A percentile compares a stretch with the other conserved stretches of the same genome.
phyloP scores from a whole-genome alignment of 2,888 invertebrate genomes.

The Trichacis sp. region DNA sequence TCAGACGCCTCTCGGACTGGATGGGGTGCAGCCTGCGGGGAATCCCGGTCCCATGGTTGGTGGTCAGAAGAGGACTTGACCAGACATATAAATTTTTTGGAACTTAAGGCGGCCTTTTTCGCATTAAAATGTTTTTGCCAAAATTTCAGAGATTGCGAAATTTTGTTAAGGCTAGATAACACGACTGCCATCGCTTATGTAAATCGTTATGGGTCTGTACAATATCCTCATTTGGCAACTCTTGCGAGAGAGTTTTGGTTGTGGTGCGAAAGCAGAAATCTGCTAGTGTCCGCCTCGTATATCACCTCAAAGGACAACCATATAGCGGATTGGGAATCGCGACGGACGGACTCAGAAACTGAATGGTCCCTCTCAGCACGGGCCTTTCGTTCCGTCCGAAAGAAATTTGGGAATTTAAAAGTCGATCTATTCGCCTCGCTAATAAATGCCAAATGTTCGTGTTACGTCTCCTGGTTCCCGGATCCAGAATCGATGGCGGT shows the following conservation, averaged over 20 bases:
- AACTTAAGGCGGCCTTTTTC: slow-evolving; percentile 4
- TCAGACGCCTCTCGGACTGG: neutral
- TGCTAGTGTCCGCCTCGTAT: slow-evolving; percentile 16
- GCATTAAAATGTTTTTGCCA: slow-evolving; percentile 3
- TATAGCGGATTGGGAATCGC: slow-evolving; percentile 10
- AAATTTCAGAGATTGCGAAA: neutral
- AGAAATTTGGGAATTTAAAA: neutral
- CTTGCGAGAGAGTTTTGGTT: slow-evolving; percentile 6
- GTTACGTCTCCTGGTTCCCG: neutral
- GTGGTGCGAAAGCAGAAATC: slow-evolving; percentile 17
- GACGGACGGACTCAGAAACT: neutral
- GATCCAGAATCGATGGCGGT: neutral
- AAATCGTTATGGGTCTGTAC: slow-evolving; percentile 3
- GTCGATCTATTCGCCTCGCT: slow-evolving; percentile 2
- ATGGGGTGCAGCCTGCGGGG: neutral
- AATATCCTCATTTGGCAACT: neutral
- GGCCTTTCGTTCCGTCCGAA: neutral
- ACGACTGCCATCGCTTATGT: slow-evolving; percentile 7
- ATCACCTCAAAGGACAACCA: slow-evolving; percentile 7
- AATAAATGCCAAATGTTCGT: neutral
- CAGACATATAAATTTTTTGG: slow-evolving; percentile 12
- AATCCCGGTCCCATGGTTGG: neutral
- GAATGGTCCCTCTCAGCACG: slow-evolving; percentile 7
- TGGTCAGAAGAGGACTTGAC: neutral
- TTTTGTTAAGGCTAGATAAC: slow-evolving; percentile 4